phyloP scores from a whole-genome alignment of 2,113 vertebrate species.

The Oplegnathus fasciatus region DNA sequence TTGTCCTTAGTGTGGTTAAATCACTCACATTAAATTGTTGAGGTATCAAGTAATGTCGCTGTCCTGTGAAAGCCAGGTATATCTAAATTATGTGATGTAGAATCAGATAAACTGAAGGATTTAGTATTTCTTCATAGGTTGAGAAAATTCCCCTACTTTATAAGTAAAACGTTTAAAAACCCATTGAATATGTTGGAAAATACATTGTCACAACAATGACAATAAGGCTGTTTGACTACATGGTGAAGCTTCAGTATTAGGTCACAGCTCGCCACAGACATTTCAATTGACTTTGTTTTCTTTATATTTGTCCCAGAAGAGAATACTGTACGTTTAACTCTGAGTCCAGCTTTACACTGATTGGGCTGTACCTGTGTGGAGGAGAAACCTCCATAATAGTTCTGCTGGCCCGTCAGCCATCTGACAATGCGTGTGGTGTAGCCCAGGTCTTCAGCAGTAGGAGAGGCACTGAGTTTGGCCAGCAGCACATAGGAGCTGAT shows the following conservation, averaged over 20 bases:
- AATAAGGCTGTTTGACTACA: too few relatives aligned
- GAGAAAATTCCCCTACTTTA: too few relatives aligned
- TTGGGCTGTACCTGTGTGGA: conserved; percentile 85
- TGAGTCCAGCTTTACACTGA: too few relatives aligned
- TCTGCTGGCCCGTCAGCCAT: conserved; percentile 87
- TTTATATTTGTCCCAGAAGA: too few relatives aligned
- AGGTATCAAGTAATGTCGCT: not conserved
- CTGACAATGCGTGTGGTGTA: conserved; percentile 76
- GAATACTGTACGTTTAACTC: not conserved
- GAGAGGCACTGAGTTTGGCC: conserved; percentile 78
- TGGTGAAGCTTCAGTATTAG: not conserved
- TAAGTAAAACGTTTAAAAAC: too few relatives aligned
- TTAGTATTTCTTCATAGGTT: too few relatives aligned
- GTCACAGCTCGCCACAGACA: too few relatives aligned
- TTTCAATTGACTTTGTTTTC: not conserved
- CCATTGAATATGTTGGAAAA: too few relatives aligned
- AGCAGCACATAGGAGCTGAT: conserved; percentile 85
- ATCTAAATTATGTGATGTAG: too few relatives aligned
- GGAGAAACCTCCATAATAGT: conserved; percentile 88
- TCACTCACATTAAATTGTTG: not conserved
- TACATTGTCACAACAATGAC: too few relatives aligned
- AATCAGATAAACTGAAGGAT: too few relatives aligned
- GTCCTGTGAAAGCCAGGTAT: too few relatives aligned
- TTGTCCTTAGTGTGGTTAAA: not conserved
- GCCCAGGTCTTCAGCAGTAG: conserved; percentile 70